These are phyloP conservation scores for Chlamydotis undulata DNA, from an alignment of 2,113 vertebrate genomes.

Conservation along the genomic window DNA sequence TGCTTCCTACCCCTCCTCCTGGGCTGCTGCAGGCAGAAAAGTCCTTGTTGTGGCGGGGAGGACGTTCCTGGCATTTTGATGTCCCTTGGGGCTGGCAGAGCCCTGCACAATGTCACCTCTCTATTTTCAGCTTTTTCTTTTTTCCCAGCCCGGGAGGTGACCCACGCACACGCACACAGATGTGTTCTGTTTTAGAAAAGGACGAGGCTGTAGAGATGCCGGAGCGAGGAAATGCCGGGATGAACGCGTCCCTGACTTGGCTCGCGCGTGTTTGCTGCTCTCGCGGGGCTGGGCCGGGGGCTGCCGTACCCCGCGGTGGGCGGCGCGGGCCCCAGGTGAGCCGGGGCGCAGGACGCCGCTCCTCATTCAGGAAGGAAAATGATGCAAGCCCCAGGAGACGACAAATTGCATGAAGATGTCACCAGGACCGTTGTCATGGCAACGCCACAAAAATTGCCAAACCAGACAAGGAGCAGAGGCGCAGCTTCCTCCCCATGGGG, in stretches of 20 bases:
- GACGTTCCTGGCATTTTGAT: not conserved
- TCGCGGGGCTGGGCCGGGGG: not conserved
- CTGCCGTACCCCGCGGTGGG: rapidly evolving
- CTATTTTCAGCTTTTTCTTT: not conserved
- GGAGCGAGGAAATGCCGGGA: not conserved
- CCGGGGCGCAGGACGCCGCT: not conserved
- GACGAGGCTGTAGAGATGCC: not conserved
- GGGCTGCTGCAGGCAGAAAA: not conserved
- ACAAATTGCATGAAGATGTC: conserved; percentile 2
- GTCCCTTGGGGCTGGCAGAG: not conserved
- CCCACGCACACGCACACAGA: not conserved
- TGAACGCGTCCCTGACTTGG: rapidly evolving
- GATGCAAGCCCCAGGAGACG: not conserved
- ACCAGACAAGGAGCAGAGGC: not conserved
- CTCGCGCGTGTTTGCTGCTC: rapidly evolving
- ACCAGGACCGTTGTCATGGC: conserved; percentile 23
- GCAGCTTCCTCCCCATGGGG: not conserved
- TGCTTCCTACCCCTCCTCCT: not conserved
- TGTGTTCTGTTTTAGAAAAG: not conserved
- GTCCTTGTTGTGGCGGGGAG: not conserved
- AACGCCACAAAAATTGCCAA: conserved; percentile 15
- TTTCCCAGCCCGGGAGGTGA: not conserved
- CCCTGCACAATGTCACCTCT: not conserved
- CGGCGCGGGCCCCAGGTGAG: not conserved
- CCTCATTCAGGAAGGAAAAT: not conserved